These are phyloP conservation scores for Chloropsis hardwickii DNA, from an alignment of 2,113 vertebrate genomes.

Conservation along the genomic window DNA sequence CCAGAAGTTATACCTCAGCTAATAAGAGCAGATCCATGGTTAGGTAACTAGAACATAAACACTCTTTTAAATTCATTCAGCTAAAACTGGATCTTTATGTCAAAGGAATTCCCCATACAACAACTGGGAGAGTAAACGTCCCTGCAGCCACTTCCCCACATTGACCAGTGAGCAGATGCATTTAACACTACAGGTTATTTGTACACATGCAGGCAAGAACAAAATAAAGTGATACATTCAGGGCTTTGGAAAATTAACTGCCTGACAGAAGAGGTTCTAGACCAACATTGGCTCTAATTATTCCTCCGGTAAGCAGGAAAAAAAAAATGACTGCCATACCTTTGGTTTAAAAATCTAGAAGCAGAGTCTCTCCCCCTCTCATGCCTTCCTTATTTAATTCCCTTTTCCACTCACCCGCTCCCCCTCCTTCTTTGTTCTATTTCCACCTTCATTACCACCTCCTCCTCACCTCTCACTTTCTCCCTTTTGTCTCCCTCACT, in stretches of 20 bases:
- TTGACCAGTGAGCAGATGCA: background rate
- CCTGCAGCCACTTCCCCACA: background rate
- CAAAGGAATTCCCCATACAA: background rate
- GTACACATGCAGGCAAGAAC: background rate
- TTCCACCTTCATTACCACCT: constrained; percentile 56
- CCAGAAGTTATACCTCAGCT: background rate
- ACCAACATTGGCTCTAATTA: constrained; percentile 19
- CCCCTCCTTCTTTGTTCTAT: constrained; percentile 57
- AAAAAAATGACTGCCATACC: background rate
- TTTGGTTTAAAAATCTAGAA: background rate
- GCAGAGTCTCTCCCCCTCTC: background rate
- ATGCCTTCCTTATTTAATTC: constrained; percentile 23
- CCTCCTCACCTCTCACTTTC: constrained; percentile 49
- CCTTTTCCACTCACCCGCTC: background rate
- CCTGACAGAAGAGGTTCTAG: background rate
- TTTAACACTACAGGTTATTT: background rate
- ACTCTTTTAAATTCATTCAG: background rate
- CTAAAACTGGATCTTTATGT: background rate
- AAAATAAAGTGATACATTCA: background rate
- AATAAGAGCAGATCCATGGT: background rate
- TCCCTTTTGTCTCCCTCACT: constrained; percentile 54
- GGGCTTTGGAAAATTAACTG: background rate
- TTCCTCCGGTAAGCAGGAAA: background rate
- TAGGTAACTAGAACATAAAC: background rate
- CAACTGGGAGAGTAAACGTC: background rate